Evolutionary conservation across 2,888 invertebrate species (phyloP), one percentile per base, ranked within the genome.

Genomic region (Drosophila meridiana): DNA sequence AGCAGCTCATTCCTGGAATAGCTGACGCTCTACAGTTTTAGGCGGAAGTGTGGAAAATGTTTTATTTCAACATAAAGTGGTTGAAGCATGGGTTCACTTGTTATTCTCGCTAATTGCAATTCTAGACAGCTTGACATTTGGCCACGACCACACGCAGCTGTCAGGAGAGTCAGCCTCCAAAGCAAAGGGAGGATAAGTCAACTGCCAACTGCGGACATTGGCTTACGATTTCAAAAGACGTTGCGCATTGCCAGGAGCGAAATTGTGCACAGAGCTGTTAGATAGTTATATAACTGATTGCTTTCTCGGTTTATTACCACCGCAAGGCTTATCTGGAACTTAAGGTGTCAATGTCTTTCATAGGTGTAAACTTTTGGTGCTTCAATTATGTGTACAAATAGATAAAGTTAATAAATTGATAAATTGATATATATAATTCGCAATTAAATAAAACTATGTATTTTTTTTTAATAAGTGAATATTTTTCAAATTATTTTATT

Each of bases 71-170:
- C 20, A 4, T 30, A 50, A 4, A 34, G 57, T 38, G 26, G 20
- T 30, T 34, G 4, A 11, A 26, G n/a, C 9, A 38, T 11, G 38
- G 40, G 40, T 45, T 26, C 50, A 65, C 32, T 65, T 65, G 43
- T 28, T 65, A 53, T 56, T 63, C 42, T 20, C 40, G 48, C 64
- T 81, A 83, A 81, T 77, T 87, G 79, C 59, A 66, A 69, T 73
- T 73, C 55, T 65, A 67, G 74, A 58, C 67, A 67, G 57, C 56
- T 65, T 69, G 74, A 85, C 65, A 78, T 63, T 78, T 73, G 63
- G 52, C 71, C 52, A 48, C 40, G 28, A 52, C 74, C 58, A 60
- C 57, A 68, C 55, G 45, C 57, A 58, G 58, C 59, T 71, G 77
- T 66, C 69, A 69, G 36, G 36, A 32, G 56, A 50, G 65, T 42